phyloP scores from a whole-genome alignment of 2,113 vertebrate species.

The Dendropsophus ebraccatus region DNA sequence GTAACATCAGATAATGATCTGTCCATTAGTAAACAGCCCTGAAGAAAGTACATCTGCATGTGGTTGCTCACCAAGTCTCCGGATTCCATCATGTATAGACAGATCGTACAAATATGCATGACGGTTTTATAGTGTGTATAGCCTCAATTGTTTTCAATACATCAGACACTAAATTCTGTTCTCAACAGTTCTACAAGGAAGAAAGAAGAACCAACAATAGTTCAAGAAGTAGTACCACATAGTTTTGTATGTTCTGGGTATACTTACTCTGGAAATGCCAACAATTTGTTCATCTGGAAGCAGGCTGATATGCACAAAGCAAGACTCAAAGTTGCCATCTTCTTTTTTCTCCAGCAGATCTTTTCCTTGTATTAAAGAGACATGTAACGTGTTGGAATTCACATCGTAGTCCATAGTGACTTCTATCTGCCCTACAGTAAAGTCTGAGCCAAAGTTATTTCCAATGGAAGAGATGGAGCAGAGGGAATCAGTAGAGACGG shows the following conservation, averaged over 20 bases:
- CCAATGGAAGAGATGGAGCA: slow-evolving; percentile 94
- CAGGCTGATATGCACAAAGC: slow-evolving; percentile 90
- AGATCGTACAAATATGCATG: too few species aligned
- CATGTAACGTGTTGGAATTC: slow-evolving; percentile 73
- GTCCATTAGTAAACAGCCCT: too few species aligned
- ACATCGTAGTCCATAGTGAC: slow-evolving; percentile 85
- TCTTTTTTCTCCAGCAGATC: slow-evolving; percentile 93
- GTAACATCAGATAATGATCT: too few species aligned
- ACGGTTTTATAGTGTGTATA: too few species aligned
- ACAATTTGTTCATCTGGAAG: slow-evolving; percentile 89
- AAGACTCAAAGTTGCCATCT: slow-evolving; percentile 88
- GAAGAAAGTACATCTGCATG: too few species aligned
- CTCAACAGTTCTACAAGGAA: too few species aligned
- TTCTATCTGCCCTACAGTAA: slow-evolving; percentile 93
- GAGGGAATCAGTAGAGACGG: slow-evolving; percentile 90
- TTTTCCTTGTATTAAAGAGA: slow-evolving; percentile 92
- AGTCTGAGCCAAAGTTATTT: slow-evolving; percentile 95
- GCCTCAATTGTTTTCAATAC: too few species aligned
- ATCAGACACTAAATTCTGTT: too few species aligned
- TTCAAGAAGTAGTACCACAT: too few species aligned
- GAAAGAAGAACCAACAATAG: too few species aligned
- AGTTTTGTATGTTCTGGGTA: background rate
- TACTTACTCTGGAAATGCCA: slow-evolving; percentile 88
- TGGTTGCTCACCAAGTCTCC: background rate
- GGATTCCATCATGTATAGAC: background rate